Base-by-base conservation (phyloP, 2,888 invertebrate genomes). In the Dicyrtomina minuta region DNA sequence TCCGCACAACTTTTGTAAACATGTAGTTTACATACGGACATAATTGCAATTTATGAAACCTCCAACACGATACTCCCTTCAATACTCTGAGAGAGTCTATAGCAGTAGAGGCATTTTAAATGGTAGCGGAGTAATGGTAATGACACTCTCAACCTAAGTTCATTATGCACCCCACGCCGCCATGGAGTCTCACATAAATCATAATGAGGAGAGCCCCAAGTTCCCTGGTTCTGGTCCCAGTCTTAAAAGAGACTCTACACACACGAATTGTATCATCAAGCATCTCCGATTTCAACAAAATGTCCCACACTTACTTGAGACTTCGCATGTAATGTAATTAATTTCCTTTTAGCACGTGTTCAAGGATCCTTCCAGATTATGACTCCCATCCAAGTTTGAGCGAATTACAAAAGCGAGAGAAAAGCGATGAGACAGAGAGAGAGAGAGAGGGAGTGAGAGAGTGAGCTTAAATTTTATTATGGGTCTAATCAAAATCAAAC, bases 321-420 rank as follows among this genome's bases (percentile, higher is more conserved):
- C 46, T 46, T 17, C 15, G 17, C 46, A 46, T 46, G 6, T 46
- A 62, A 62, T 27, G 62, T 62, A 62, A 62, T 62, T 62, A 62
- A 62, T 62, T 62, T 62, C 46, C 62, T 62, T 33, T 49, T 62
- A 62, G 62, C 62, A 62, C 62, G 62, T 62, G 62, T 62, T 62
- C 62, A 33, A 33, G 33, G 33, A 33, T 33, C 3, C 4, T 33
- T 8, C 33, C 3, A 33, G 33, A 33, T 33, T 33, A 33, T 33
- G 33, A 3, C 33, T 33, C 8, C 33, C 33, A 33, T 5, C 33
- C 8, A 33, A 33, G 33, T 33, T 33, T 33, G 33, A 33, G n/a
- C n/a, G n/a, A n/a, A n/a, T n/a, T n/a, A n/a, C n/a, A n/a, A n/a
- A n/a, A n/a, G n/a, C n/a, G n/a, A n/a, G n/a, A n/a, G n/a, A n/a